Conservation (phyloP, 1,140 invertebrate species). For the Caenorhabditis brenneri region DNA sequence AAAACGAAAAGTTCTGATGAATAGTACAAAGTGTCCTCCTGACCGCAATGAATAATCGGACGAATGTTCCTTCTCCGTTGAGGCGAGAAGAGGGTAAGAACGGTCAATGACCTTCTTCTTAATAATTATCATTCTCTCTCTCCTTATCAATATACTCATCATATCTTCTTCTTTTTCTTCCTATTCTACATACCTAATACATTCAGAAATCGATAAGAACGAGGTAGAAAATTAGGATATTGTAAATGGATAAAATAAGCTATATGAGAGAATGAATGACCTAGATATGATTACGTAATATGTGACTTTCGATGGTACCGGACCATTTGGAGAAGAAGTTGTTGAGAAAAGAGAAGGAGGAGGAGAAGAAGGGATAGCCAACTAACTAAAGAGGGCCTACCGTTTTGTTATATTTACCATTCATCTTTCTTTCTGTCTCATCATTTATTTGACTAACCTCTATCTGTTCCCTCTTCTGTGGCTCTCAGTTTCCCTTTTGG, state of each 20-base stretch:
- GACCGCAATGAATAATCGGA: too few relatives aligned
- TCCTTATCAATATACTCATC: not conserved
- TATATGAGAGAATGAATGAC: too few relatives aligned
- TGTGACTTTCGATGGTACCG: not conserved
- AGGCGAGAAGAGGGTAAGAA: not conserved
- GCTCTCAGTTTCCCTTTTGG: not conserved
- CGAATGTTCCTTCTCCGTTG: too few relatives aligned
- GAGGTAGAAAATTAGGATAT: not conserved
- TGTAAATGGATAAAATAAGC: too few relatives aligned
- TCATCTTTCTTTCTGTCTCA: not conserved
- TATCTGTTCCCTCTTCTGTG: not conserved
- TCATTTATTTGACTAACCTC: conserved; percentile 41
- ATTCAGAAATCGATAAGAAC: conserved; percentile 10
- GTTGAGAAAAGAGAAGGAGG: not conserved
- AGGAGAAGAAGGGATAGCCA: not conserved
- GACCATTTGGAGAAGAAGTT: not conserved
- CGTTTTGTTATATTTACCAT: conserved; percentile 37
- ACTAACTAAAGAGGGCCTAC: not conserved
- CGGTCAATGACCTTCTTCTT: conserved; percentile 19
- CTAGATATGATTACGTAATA: not conserved
- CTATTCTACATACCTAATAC: not conserved
- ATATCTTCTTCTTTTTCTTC: not conserved
- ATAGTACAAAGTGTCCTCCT: not conserved
- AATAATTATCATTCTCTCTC: too few relatives aligned
- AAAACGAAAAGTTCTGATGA: too few relatives aligned